Conservation (phyloP, 2,113 vertebrate genomes). For the Megaleporinus macrocephalus region DNA sequence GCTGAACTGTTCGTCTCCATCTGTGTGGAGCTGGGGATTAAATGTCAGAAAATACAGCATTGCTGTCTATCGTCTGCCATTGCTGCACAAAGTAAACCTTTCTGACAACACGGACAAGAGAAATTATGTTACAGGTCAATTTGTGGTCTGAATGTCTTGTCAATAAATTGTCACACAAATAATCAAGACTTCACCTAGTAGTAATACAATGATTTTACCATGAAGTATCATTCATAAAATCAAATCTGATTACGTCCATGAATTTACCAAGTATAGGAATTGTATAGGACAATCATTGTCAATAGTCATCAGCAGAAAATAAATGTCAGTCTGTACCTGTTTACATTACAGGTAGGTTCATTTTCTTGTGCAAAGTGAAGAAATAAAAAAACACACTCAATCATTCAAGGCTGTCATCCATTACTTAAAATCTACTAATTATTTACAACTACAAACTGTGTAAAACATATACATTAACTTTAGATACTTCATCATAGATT, state of each 20-base stretch:
- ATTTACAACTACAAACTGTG: neutral
- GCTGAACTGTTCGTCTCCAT: slow-evolving; percentile 40
- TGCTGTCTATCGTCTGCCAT: slow-evolving; percentile 39
- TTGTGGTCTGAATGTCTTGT: slow-evolving; percentile 27
- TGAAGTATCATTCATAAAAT: neutral
- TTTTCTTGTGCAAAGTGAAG: too few species aligned
- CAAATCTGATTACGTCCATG: neutral
- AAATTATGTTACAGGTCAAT: slow-evolving; percentile 38
- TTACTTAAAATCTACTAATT: neutral
- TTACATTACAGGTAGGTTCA: too few species aligned
- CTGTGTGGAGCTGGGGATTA: slow-evolving; percentile 39
- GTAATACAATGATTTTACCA: neutral
- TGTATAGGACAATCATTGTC: too few species aligned
- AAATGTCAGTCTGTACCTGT: too few species aligned
- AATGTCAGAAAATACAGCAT: slow-evolving; percentile 38
- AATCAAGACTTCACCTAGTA: slow-evolving; percentile 1
- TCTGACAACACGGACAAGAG: slow-evolving; percentile 40
- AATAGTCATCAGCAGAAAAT: neutral
- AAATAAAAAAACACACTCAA: too few species aligned
- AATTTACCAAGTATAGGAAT: neutral
- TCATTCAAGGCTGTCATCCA: neutral
- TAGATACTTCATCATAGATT: too few species aligned
- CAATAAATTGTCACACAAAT: slow-evolving; percentile 28
- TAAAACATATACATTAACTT: neutral
- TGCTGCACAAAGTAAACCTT: slow-evolving; percentile 23